Conservation (phyloP, 2,113 vertebrate species). For the Argyrosomus japonicus region DNA sequence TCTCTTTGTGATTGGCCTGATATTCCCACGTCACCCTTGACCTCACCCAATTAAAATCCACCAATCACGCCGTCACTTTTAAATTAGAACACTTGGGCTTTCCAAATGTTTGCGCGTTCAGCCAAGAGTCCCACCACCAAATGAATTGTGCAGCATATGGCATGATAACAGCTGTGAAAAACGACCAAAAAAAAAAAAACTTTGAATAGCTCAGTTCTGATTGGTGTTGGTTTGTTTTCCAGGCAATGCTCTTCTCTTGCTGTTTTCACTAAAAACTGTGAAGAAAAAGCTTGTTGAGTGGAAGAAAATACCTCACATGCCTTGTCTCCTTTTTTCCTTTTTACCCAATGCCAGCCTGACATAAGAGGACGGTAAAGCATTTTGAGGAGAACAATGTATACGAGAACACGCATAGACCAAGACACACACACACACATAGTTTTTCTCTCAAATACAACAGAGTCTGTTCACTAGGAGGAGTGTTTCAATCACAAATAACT, state of each 20-base stretch:
- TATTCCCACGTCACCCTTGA: constrained; percentile 60
- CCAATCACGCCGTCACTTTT: constrained; percentile 54
- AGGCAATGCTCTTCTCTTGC: background rate
- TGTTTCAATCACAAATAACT: constrained; percentile 77
- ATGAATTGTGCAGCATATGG: constrained; percentile 59
- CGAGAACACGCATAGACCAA: background rate
- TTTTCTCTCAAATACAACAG: constrained; percentile 56
- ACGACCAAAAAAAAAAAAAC: constrained; percentile 20
- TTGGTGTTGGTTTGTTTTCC: constrained; percentile 26
- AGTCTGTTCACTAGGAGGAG: constrained; percentile 60
- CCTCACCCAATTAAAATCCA: constrained; percentile 70
- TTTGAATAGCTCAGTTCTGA: constrained; percentile 14
- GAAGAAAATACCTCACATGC: background rate
- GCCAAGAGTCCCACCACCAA: constrained; percentile 44
- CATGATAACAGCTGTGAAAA: constrained; percentile 37
- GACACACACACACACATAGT: constrained; percentile 5
- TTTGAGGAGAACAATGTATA: constrained; percentile 40
- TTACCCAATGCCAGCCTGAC: constrained; percentile 47
- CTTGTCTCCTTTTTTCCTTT: constrained; percentile 9
- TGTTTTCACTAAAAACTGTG: constrained; percentile 29
- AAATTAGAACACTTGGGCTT: constrained; percentile 57
- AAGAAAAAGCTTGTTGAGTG: constrained; percentile 11
- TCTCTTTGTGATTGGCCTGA: constrained; percentile 52
- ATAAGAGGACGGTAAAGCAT: constrained; percentile 32
- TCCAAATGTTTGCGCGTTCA: constrained; percentile 53